Percentiles rank a stretch among this genome's conserved stretches.
Conservation (phyloP, 2,113 vertebrate genomes). For the Alouatta palliata region DNA sequence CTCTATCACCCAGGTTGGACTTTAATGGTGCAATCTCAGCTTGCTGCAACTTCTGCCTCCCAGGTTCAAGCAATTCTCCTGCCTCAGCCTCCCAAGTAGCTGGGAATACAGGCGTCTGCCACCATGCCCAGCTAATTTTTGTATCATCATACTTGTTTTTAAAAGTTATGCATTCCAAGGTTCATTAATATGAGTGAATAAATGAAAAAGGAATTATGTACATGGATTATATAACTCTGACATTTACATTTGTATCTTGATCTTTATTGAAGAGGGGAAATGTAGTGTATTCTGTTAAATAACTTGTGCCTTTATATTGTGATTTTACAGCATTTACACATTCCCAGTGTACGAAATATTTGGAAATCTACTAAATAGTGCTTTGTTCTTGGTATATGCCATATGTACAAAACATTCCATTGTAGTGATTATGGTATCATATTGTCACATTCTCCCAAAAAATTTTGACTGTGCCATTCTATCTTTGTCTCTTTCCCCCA, state of each 20-base stretch:
- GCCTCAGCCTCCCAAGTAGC: too few relatives aligned
- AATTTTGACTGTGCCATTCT: neutral
- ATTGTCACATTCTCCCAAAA: neutral
- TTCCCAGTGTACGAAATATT: neutral
- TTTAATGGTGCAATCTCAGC: too few relatives aligned
- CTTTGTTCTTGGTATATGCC: neutral
- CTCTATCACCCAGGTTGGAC: too few relatives aligned
- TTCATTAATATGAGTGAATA: too few relatives aligned
- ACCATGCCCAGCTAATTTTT: too few relatives aligned
- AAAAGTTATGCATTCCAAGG: neutral
- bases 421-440: neutral
- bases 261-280: neutral
- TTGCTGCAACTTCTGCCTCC: too few relatives aligned
- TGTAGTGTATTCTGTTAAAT: neutral
- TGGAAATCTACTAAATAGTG: neutral
- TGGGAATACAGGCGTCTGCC: too few relatives aligned
- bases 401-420: neutral
- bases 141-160: neutral
- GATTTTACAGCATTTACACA: neutral
- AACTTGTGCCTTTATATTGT: neutral
- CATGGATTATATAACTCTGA: neutral
- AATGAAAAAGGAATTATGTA: neutral
- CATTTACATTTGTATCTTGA: neutral
- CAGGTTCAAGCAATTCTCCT: too few relatives aligned
- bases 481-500: neutral